Evolutionary conservation across 1,140 invertebrate genomes (phyloP).

Genomic region (Megathymus violae): DNA sequence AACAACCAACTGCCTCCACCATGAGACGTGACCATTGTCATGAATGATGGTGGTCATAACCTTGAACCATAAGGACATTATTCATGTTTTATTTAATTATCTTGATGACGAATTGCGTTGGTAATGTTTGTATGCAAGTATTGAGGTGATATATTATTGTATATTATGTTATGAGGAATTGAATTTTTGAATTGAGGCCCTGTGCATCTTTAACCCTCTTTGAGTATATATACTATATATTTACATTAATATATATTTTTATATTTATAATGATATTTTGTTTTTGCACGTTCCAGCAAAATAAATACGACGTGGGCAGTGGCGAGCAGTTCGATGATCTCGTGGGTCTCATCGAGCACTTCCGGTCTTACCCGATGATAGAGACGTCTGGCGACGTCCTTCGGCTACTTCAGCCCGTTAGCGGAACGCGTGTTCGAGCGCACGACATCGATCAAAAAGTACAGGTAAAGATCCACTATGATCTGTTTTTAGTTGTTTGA

Average conservation of each 20-base stretch:
- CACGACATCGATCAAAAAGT: conserved; percentile 95
- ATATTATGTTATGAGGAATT: no score
- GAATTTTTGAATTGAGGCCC: no score
- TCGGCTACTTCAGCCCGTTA: conserved; percentile 97
- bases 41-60: not conserved
- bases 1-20: not conserved
- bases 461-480: conserved; percentile 56
- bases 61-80: conserved; percentile 7
- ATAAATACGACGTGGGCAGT: conserved; percentile 97
- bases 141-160: no score
- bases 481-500: no score
- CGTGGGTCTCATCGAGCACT: conserved; percentile 97
- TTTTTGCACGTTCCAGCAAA: conserved; percentile 88
- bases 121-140: not conserved
- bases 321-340: conserved; percentile 97
- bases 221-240: no score
- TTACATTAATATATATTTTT: no score
- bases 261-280: no score
- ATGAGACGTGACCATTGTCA: conserved; percentile 6
- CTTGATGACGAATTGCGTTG: no score
- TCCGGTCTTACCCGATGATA: conserved; percentile 98
- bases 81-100: no score
- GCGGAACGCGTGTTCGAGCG: conserved; percentile 97
- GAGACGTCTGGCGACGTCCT: conserved; percentile 98
- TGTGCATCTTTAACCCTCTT: no score